These are phyloP conservation scores for Spodoptera frugiperda DNA, from an alignment of 1,140 invertebrate species.

Conservation along the genomic window DNA sequence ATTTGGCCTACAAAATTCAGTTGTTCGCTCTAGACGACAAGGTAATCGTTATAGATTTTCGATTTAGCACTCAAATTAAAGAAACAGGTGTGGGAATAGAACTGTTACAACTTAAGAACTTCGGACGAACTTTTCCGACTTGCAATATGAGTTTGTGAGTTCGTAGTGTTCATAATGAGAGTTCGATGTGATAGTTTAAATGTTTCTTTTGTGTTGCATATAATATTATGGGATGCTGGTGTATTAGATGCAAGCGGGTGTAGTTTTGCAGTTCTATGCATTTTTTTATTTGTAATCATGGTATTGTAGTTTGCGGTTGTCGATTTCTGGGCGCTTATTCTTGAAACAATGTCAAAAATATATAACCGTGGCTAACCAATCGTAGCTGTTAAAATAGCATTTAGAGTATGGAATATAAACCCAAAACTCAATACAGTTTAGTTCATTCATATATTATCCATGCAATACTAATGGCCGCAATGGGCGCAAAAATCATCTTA, in stretches of 20 bases:
- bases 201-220: constrained; percentile 1
- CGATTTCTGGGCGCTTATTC: no score
- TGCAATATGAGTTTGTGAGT: constrained; percentile 28
- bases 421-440: no score
- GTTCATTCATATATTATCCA: no score
- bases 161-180: constrained; percentile 17
- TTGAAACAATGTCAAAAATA: no score
- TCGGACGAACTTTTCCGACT: constrained; percentile 4
- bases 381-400: no score
- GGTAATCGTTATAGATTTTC: constrained; percentile 31
- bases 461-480: no score
- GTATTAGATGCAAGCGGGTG: neutral
- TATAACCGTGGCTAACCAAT: no score
- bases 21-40: neutral
- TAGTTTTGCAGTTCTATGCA: neutral
- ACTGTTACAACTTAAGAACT: constrained; percentile 14
- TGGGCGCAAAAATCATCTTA: no score
- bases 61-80: constrained; percentile 33
- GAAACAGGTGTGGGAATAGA: constrained; percentile 40
- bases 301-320: no score
- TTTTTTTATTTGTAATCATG: no score
- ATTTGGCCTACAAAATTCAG: neutral
- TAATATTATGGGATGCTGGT: neutral
- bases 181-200: neutral
- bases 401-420: no score